Base-by-base conservation (phyloP, 1,140 invertebrate genomes). In the Trigoniulus corallinus region DNA sequence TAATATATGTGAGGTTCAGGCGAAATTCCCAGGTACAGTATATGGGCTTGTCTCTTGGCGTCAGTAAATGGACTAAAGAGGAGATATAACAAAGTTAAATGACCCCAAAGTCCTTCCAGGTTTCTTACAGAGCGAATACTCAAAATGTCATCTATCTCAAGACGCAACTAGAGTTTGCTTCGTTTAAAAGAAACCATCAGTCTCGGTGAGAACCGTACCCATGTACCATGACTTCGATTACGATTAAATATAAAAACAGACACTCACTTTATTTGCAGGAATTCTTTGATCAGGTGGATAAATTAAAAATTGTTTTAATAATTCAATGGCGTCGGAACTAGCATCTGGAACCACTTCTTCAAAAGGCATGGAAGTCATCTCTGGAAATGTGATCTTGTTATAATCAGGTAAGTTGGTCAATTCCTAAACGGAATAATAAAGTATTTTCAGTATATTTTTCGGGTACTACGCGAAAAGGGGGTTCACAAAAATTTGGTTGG, bases 341-440 rank as follows among this genome's bases (percentile, higher is more conserved):
- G 80, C 74, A 61, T 84, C 74, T 45, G 85, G 76, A 62, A 84
- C 61, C 54, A 86, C 67, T 54, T 68, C 59, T 57, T 73, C 70
- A 78, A 88, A 76, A 54, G 79, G 69, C 54, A 84, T 61, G 44
- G 84, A 74, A 56, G 75, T 68, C 61, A 81, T 77, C 60, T 81
- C 67, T 45, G 87, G 77, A 74, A 98, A 93, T 41, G 78, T 79
- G 47, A 98, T 94, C 75, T 98, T 98, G 61, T 92, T 88, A 61
- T 88, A 97, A 73, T 98, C 94, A 1, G 94, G 94, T 44, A 98
- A 68, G 13, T 81, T 72, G n/a, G 26, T 47, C 42, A 56, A 41
- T 34, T 47, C 53, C 55, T 56, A 43, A 39, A 41, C 27, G n/a
- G 25, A 52, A 42, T 45, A 27, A 4, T 52, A 40, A 27, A 13